phyloP scores from a whole-genome alignment of 2,797 vertebrate species.

The Acanthornis magna region DNA sequence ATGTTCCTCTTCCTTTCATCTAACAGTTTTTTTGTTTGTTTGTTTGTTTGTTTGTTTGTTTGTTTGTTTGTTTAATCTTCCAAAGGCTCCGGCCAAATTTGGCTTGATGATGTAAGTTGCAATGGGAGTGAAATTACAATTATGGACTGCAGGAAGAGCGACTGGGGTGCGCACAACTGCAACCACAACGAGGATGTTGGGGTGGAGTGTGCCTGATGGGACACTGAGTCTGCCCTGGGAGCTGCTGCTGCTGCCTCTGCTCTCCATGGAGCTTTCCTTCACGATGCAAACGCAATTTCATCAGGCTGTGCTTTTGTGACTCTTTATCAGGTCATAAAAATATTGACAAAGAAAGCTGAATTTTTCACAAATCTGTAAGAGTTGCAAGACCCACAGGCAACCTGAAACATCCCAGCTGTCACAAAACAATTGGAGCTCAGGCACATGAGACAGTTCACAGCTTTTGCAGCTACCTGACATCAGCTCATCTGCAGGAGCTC shows the following conservation, averaged over 20 bases:
- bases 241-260: background rate
- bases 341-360: background rate
- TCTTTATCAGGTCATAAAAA: background rate
- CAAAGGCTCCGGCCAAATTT: conserved; percentile 82
- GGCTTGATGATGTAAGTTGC: conserved; percentile 83
- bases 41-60: background rate
- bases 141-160: conserved; percentile 51
- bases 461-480: background rate
- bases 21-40: no score
- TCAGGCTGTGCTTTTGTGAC: background rate
- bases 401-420: background rate
- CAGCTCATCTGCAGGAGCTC: background rate
- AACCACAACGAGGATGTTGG: conserved; percentile 81
- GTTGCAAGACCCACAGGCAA: background rate
- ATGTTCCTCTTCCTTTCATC: background rate
- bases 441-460: background rate
- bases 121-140: conserved; percentile 69
- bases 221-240: background rate
- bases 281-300: rapidly evolving
- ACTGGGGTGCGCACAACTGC: conserved; percentile 80
- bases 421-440: background rate
- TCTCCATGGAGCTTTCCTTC: background rate
- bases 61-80: background rate
- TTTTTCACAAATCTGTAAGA: background rate
- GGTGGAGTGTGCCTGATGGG: conserved; percentile 66